These are phyloP conservation scores for Latheticus oryzae DNA, from an alignment of 2,888 invertebrate genomes.

Conservation along the genomic window DNA sequence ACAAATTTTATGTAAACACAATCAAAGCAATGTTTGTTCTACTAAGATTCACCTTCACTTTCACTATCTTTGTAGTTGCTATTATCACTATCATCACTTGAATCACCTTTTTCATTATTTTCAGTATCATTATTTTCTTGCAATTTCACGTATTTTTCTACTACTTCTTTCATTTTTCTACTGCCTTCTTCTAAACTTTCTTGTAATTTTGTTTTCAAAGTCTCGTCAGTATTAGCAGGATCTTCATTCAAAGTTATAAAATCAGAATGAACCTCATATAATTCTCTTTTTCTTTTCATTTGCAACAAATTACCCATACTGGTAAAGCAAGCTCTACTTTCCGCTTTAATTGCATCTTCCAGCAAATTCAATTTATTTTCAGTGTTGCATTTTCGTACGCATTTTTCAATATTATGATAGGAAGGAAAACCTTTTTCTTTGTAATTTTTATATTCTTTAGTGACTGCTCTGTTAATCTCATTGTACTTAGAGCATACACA, in stretches of 20 bases:
- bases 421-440: constrained; percentile 58
- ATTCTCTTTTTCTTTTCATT: constrained; percentile 55
- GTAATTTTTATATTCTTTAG: constrained; percentile 57
- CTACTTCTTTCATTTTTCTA: constrained; percentile 52
- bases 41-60: constrained; percentile 7
- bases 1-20: too few relatives aligned
- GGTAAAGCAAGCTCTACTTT: constrained; percentile 57
- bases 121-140: constrained; percentile 49
- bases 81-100: constrained; percentile 48
- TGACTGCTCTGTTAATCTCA: constrained; percentile 56
- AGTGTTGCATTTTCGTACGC: constrained; percentile 51
- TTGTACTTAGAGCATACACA: constrained; percentile 53
- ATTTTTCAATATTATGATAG: constrained; percentile 57
- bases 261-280: constrained; percentile 54
- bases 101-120: constrained; percentile 43
- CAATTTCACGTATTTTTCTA: constrained; percentile 52
- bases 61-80: constrained; percentile 42
- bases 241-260: constrained; percentile 46
- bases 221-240: constrained; percentile 55
- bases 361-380: constrained; percentile 50
- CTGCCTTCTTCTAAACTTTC: constrained; percentile 52
- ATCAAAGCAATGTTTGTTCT: too few relatives aligned
- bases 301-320: constrained; percentile 58
- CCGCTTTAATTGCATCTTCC: constrained; percentile 51
- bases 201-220: constrained; percentile 51